These are phyloP conservation scores for Catagonus wagneri DNA, from an alignment of 2,113 vertebrate genomes.

Conservation along the genomic window DNA sequence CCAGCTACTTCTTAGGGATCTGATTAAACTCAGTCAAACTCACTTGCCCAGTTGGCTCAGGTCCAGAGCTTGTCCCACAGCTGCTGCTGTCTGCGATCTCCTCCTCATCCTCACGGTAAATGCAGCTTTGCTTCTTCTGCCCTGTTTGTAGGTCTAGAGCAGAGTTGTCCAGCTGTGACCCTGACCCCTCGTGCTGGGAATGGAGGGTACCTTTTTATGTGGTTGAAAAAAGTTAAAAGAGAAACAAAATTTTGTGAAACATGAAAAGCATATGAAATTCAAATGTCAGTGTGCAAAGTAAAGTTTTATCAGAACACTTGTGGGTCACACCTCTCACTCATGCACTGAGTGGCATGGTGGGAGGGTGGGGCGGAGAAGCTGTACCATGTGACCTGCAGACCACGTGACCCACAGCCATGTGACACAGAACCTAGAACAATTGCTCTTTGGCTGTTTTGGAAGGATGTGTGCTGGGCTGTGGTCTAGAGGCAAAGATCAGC, in stretches of 20 bases:
- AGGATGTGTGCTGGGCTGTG: neutral
- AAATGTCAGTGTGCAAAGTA: neutral
- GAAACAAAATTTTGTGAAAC: constrained; percentile 10
- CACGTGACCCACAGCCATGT: neutral
- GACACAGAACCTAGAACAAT: neutral
- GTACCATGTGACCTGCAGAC: neutral
- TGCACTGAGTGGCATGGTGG: neutral
- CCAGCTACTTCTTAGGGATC: neutral
- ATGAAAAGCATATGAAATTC: neutral
- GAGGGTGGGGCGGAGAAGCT: neutral
- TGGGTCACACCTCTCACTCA: neutral
- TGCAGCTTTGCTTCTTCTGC: neutral
- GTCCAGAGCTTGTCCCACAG: neutral
- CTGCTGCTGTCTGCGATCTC: neutral
- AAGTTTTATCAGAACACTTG: neutral
- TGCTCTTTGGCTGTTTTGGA: neutral
- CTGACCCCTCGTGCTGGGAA: neutral
- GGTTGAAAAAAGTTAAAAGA: neutral
- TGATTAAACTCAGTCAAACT: neutral
- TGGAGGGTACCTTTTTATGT: neutral
- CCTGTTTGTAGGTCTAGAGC: neutral
- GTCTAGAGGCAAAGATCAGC: neutral
- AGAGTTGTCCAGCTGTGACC: neutral
- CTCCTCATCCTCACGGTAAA: neutral
- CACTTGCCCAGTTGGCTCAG: neutral